Evolutionary conservation across 2,888 invertebrate genomes (phyloP).

Genomic region (Pemphredon lugubris): DNA sequence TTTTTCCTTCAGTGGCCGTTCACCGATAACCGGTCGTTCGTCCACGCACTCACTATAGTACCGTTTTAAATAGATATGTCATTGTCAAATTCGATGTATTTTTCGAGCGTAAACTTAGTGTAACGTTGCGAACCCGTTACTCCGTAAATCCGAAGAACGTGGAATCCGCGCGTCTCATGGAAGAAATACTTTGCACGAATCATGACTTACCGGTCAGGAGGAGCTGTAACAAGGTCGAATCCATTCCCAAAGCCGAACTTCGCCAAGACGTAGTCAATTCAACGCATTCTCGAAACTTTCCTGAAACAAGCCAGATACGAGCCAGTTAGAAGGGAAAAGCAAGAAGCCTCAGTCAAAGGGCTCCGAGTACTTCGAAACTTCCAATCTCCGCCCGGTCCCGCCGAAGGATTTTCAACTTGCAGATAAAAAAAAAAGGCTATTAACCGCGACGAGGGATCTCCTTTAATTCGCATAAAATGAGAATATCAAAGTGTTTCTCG

Average conservation of each 20-base stretch:
- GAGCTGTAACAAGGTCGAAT: slow-evolving; percentile 75
- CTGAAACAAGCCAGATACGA: slow-evolving; percentile 64
- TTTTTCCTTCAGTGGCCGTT: no score
- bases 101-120: no score
- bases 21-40: no score
- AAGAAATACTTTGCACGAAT: no score
- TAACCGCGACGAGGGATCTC: background rate
- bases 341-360: slow-evolving; percentile 10
- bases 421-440: background rate
- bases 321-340: slow-evolving; percentile 31
- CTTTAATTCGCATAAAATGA: background rate
- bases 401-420: background rate
- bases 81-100: no score
- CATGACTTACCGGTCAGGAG: slow-evolving; percentile 75
- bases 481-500: background rate
- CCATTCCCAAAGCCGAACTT: slow-evolving; percentile 75
- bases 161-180: no score
- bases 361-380: background rate
- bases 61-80: no score
- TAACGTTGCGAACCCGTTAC: no score
- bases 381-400: background rate
- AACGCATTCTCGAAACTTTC: slow-evolving; percentile 76
- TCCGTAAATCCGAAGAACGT: no score
- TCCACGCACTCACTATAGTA: no score
- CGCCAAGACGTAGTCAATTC: slow-evolving; percentile 68